Evolutionary conservation across 2,797 vertebrate species (phyloP).

Genomic region (Lacerta bilineata): DNA sequence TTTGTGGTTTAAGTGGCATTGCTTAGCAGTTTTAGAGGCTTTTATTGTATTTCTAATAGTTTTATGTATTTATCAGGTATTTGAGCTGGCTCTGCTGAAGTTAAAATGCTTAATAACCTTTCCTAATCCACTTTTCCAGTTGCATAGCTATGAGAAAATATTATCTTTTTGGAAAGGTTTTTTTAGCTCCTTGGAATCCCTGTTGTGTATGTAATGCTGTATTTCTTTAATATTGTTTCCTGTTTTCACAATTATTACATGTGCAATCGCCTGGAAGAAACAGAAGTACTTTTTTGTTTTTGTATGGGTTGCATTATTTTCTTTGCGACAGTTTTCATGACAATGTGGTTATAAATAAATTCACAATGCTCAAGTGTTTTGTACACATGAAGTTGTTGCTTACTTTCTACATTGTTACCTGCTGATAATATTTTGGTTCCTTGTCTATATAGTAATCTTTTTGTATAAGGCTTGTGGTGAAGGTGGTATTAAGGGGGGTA

Average conservation of each 20-base stretch:
- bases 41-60: slow-evolving; percentile 63
- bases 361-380: neutral
- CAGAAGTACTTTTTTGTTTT: neutral
- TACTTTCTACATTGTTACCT: slow-evolving; percentile 21
- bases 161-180: slow-evolving; percentile 27
- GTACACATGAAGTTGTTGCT: neutral
- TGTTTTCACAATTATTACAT: neutral
- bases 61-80: slow-evolving; percentile 65
- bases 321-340: slow-evolving; percentile 43
- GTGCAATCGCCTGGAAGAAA: slow-evolving; percentile 5
- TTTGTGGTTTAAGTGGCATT: slow-evolving; percentile 70
- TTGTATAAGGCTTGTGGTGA: slow-evolving; percentile 28
- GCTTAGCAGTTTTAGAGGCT: slow-evolving; percentile 60
- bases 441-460: slow-evolving; percentile 9
- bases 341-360: neutral
- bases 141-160: slow-evolving; percentile 38
- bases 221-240: slow-evolving; percentile 5
- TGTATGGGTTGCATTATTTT: slow-evolving; percentile 7
- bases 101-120: slow-evolving; percentile 56
- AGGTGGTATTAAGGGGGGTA: neutral
- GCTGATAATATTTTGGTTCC: slow-evolving; percentile 5
- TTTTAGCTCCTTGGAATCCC: neutral
- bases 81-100: slow-evolving; percentile 55
- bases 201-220: neutral
- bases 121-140: slow-evolving; percentile 65